Evolutionary conservation across 2,113 vertebrate genomes (phyloP).

Genomic region (Actenoides hombroni): DNA sequence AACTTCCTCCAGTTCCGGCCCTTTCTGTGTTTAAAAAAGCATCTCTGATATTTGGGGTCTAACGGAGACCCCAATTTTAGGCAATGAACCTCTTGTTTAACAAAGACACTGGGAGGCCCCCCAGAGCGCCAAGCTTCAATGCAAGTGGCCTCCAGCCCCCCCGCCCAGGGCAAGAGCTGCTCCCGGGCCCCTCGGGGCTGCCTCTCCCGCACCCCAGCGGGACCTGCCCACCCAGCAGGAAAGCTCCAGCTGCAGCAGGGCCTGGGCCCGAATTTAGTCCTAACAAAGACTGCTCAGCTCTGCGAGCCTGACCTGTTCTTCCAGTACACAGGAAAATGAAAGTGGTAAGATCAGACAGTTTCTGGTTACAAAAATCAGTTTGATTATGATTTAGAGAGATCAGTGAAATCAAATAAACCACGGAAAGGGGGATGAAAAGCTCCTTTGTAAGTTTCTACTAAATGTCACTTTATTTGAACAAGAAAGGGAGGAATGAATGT

Average conservation of each 20-base stretch:
- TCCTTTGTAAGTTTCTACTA: neutral
- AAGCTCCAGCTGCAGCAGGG: neutral
- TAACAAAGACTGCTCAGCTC: neutral
- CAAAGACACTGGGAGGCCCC: neutral
- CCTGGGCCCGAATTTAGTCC: neutral
- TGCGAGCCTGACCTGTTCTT: neutral
- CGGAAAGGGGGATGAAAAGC: neutral
- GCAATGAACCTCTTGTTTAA: neutral
- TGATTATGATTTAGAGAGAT: constrained; percentile 40
- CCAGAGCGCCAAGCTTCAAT: too few relatives aligned
- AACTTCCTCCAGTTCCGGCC: neutral
- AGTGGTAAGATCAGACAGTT: neutral
- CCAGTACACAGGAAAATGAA: neutral
- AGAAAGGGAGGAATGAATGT: neutral
- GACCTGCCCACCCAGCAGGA: neutral
- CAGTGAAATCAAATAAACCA: constrained; percentile 33
- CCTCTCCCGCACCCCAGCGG: accelerated
- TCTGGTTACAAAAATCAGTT: constrained; percentile 40
- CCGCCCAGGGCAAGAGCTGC: too few relatives aligned
- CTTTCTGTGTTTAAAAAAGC: neutral
- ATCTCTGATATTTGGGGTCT: neutral
- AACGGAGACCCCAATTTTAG: accelerated
- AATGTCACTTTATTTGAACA: constrained; percentile 28
- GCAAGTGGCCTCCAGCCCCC: too few relatives aligned
- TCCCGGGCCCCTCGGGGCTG: accelerated